Evolutionary conservation across 2,888 invertebrate species (phyloP).

Genomic region (Lithophane semibrunnea): DNA sequence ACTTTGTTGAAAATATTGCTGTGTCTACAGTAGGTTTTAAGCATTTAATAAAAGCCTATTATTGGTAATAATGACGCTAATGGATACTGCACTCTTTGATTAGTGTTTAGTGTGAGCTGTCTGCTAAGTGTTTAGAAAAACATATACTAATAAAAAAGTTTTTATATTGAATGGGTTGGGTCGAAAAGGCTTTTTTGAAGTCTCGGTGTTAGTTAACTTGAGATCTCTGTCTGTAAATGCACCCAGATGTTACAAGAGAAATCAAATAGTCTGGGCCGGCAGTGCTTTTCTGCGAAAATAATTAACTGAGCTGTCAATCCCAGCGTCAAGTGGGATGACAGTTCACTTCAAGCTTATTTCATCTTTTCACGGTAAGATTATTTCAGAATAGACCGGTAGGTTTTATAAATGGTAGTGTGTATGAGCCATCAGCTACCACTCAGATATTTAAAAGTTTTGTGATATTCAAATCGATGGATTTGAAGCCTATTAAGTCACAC

Average conservation of each 20-base stretch:
- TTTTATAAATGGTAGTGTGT: neutral
- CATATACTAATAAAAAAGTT: neutral
- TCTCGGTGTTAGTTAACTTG: neutral
- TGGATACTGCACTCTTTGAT: conserved; percentile 5
- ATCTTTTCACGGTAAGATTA: neutral
- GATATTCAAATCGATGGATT: conserved; percentile 6
- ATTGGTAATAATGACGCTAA: conserved; percentile 3
- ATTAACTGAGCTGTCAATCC: neutral
- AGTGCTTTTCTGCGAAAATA: neutral
- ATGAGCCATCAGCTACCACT: too few relatives aligned
- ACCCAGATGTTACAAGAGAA: neutral
- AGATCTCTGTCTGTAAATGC: neutral
- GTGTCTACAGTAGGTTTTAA: neutral
- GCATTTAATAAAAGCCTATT: conserved; percentile 21
- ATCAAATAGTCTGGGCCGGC: neutral
- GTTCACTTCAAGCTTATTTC: neutral
- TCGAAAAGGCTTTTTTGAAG: too few relatives aligned
- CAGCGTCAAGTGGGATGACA: neutral
- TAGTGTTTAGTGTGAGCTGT: neutral
- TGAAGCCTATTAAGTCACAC: conserved; percentile 22
- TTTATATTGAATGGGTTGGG: neutral
- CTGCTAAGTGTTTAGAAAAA: conserved; percentile 13
- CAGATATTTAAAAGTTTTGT: neutral
- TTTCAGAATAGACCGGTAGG: neutral
- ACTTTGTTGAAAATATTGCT: conserved; percentile 26